Evolutionary conservation across 2,888 invertebrate genomes (phyloP).

Genomic region (Ochlodes sylvanus): DNA sequence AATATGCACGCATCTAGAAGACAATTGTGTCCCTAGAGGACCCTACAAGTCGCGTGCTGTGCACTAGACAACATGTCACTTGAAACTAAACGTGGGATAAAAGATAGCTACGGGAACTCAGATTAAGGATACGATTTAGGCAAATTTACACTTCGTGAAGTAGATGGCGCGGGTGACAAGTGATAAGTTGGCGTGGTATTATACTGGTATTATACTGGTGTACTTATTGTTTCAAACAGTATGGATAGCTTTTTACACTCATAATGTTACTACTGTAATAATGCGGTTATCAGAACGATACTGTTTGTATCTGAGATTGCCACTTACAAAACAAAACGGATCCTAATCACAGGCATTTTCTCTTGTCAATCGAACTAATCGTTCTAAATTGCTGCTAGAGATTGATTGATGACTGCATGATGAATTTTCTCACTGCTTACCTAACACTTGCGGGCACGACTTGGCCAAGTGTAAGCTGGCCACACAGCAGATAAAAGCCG

Average conservation of each 20-base stretch:
- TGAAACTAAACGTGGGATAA: slow-evolving; percentile 1
- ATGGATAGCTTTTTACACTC: too few species aligned
- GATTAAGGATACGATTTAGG: not conserved
- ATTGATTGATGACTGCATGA: too few species aligned
- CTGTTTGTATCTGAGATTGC: too few species aligned
- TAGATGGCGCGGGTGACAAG: too few species aligned
- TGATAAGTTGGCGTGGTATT: not conserved
- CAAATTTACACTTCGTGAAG: not conserved
- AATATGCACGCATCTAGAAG: too few species aligned
- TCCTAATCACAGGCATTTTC: not conserved
- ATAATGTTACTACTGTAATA: too few species aligned
- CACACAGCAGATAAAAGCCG: slow-evolving; percentile 20
- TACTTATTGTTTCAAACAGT: too few species aligned
- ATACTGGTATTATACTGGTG: too few species aligned
- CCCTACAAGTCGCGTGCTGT: not conserved
- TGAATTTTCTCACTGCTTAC: too few species aligned
- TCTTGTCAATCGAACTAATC: too few species aligned
- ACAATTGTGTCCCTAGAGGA: not conserved
- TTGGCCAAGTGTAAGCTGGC: not conserved
- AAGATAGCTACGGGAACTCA: not conserved
- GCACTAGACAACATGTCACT: not conserved
- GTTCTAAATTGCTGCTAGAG: too few species aligned
- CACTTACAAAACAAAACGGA: not conserved
- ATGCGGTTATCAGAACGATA: too few species aligned
- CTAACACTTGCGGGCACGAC: not conserved